Evolutionary conservation across 2,797 vertebrate species (phyloP), one percentile per base, ranked within the genome.

Genomic region (Sebastes kiyomatsui): DNA sequence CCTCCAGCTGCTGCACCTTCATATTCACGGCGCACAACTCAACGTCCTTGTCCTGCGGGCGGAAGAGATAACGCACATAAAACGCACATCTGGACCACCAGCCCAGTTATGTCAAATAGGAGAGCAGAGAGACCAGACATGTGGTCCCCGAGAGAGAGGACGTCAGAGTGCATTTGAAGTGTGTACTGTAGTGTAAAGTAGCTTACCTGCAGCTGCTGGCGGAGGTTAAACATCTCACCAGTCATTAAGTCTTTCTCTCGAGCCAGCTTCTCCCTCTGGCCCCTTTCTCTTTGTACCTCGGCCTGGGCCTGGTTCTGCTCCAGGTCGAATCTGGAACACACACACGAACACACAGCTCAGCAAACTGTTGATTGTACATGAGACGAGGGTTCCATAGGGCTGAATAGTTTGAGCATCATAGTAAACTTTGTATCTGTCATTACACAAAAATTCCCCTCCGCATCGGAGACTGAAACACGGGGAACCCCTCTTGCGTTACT

Each of bases 201-300:
- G 84, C 85, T 84, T 11, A 96, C 99, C 96, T 99, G 97, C 79
- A 99, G 94, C 84, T 99, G 97, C 93, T 99, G 98, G 80, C 96
- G 96, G 83, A 99, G 92, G 92, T 97, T 96, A 33, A 99, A 98
- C 46, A 97, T 94, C 93, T 99, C 99, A 0, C 96, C 95, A 1
- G 97, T 97, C 89, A 99, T 94, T 81, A 96, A 86, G 72, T 99
- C 98, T 91, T 96, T 98, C 90, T 99, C 99, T 0, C 97, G 94
- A 84, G 95, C 94, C 87, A 99, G 92, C 86, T 97, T 99, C 92
- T 99, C 99, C 75, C 96, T 94, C 86, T 96, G 97, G 80, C 91
- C 91, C 88, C 92, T 96, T 87, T 99, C 98, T 79, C 97, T 94
- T 91, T 98, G 97, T 1, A 96, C 95, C 90, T 99, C 98, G 23